Evolutionary conservation across 2,888 invertebrate genomes (phyloP).

Genomic region (Lepidochitona cinerea): DNA sequence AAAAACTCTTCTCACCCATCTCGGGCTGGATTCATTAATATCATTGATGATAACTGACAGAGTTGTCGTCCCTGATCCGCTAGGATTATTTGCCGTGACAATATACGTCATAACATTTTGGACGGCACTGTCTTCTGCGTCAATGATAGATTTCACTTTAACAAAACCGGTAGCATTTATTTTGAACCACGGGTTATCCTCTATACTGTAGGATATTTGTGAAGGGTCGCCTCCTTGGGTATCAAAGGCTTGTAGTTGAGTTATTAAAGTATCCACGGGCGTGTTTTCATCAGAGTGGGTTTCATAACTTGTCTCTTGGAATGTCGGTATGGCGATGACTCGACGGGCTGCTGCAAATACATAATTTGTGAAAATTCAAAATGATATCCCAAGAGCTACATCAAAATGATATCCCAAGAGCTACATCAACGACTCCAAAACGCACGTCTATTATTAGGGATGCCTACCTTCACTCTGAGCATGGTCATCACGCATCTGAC

Average conservation of each 20-base stretch:
- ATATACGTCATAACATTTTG: not conserved
- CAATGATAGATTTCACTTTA: not conserved
- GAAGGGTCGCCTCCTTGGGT: not conserved
- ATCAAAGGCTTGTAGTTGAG: not conserved
- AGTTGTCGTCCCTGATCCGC: not conserved
- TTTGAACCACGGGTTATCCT: not conserved
- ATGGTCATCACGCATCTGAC: too few species aligned
- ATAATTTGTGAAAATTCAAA: too few species aligned
- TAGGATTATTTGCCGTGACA: not conserved
- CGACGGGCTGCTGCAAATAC: too few species aligned
- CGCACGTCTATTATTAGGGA: too few species aligned
- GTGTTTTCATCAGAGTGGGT: too few species aligned
- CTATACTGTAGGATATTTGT: not conserved
- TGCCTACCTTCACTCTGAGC: too few species aligned
- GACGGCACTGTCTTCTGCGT: not conserved
- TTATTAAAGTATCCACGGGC: not conserved
- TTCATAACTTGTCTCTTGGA: too few species aligned
- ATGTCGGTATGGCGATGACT: too few species aligned
- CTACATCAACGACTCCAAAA: too few species aligned
- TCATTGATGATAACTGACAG: not conserved
- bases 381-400: too few species aligned
- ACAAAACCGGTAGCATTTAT: not conserved
- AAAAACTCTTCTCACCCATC: not conserved
- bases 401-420: too few species aligned
- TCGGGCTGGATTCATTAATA: not conserved